Percentiles rank a stretch among this genome's conserved stretches.
Evolutionary conservation across 1,140 invertebrate species (phyloP).

Genomic region (Drosophila ohnishii): DNA sequence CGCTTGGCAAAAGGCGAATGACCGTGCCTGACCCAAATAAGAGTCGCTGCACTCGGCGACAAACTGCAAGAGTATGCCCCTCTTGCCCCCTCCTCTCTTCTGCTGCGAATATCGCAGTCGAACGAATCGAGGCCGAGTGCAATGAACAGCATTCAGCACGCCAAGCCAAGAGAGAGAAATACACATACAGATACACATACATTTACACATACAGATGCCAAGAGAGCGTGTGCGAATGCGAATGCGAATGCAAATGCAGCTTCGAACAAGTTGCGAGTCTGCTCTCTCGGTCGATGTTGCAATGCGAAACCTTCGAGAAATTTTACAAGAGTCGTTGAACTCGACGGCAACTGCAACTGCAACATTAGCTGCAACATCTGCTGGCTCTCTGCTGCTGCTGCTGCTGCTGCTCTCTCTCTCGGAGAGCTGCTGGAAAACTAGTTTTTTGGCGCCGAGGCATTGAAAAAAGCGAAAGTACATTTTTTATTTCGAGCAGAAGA

Average conservation of each 20-base stretch:
- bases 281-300: conserved; percentile 56
- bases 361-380: conserved; percentile 18
- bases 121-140: conserved; percentile 79
- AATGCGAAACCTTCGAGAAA: conserved; percentile 83
- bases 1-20: conserved; percentile 79
- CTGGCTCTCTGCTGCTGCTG: background rate
- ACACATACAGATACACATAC: background rate
- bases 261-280: conserved; percentile 65
- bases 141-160: conserved; percentile 82
- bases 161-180: conserved; percentile 16
- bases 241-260: conserved; percentile 65
- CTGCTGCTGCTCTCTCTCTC: background rate
- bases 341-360: conserved; percentile 41
- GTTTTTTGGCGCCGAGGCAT: conserved; percentile 80
- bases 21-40: conserved; percentile 84
- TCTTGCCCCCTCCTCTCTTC: background rate
- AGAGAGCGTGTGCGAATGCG: conserved; percentile 12
- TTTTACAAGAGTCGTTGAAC: conserved; percentile 82
- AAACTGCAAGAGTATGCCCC: conserved; percentile 44
- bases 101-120: conserved; percentile 72
- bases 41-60: conserved; percentile 83
- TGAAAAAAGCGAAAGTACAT: conserved; percentile 83
- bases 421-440: conserved; percentile 65
- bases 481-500: conserved; percentile 56
- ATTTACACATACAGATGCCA: background rate